Conservation (phyloP, 2,113 vertebrate genomes). For the Paramormyrops kingsleyae region DNA sequence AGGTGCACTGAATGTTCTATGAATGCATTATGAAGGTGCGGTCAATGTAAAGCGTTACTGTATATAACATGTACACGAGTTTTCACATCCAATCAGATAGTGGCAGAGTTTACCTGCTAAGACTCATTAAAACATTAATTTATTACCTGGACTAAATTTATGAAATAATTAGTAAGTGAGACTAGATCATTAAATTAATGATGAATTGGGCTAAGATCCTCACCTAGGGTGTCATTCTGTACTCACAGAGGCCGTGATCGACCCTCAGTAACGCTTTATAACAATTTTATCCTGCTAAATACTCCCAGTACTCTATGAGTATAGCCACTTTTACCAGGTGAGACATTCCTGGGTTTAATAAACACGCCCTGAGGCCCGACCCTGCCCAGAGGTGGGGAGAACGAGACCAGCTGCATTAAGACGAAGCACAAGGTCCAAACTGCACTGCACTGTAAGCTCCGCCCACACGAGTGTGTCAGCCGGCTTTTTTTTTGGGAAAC, state of each 20-base stretch:
- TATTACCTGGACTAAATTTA: background rate
- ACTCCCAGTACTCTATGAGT: background rate
- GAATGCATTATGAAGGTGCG: background rate
- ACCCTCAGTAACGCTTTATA: background rate
- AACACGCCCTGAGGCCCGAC: background rate
- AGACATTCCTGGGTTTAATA: background rate
- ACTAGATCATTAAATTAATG: background rate
- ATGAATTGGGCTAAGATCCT: background rate
- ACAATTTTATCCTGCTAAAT: background rate
- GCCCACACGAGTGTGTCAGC: background rate
- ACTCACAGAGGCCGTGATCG: background rate
- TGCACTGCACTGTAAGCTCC: background rate
- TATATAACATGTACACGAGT: background rate
- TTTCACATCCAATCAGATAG: background rate
- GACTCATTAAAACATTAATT: background rate
- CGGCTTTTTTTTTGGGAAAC: background rate
- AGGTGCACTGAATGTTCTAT: background rate
- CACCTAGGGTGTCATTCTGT: background rate
- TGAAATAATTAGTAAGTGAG: background rate
- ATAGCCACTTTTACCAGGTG: background rate
- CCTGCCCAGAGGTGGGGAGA: background rate
- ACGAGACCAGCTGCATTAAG: background rate
- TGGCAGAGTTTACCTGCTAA: background rate
- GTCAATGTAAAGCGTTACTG: background rate
- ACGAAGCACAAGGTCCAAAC: background rate